A percentile compares a stretch with the other conserved stretches of the same genome.
These are phyloP conservation scores for Latrodectus geometricus DNA, from an alignment of 1,140 invertebrate species.

Conservation along the genomic window DNA sequence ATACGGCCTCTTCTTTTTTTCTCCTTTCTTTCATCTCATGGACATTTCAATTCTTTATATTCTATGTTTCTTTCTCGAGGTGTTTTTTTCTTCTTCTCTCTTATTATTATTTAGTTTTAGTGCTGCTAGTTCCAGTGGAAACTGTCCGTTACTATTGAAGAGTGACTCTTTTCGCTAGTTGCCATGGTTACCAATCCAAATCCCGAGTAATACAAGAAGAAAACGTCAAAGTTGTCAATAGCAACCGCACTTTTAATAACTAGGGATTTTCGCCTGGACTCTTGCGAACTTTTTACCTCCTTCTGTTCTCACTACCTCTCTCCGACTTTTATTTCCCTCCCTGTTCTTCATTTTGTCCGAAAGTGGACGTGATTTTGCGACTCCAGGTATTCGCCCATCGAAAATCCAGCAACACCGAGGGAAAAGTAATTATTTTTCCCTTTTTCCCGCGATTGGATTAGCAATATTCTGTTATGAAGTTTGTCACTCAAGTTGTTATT, in stretches of 20 bases:
- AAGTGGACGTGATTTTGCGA: slow-evolving; percentile 33
- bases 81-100: slow-evolving; percentile 16
- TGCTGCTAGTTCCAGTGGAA: slow-evolving; percentile 32
- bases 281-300: slow-evolving; percentile 17
- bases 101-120: slow-evolving; percentile 60
- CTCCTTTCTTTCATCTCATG: not conserved
- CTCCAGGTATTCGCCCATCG: slow-evolving; percentile 8
- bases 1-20: not conserved
- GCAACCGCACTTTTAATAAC: slow-evolving; percentile 61
- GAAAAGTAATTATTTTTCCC: not conserved
- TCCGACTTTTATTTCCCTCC: not conserved
- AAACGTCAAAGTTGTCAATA: slow-evolving; percentile 61
- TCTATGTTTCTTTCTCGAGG: not conserved
- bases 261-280: slow-evolving; percentile 53
- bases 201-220: slow-evolving; percentile 58
- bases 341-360: not conserved
- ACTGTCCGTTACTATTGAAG: slow-evolving; percentile 47
- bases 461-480: too few species aligned
- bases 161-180: slow-evolving; percentile 45
- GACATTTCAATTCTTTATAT: slow-evolving; percentile 52
- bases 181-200: slow-evolving; percentile 55
- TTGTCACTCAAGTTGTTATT: too few species aligned
- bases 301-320: not conserved
- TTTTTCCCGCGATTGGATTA: not conserved
- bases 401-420: not conserved